These are phyloP conservation scores for Tetragnatha versicolor DNA, from an alignment of 1,140 invertebrate species.

Conservation along the genomic window DNA sequence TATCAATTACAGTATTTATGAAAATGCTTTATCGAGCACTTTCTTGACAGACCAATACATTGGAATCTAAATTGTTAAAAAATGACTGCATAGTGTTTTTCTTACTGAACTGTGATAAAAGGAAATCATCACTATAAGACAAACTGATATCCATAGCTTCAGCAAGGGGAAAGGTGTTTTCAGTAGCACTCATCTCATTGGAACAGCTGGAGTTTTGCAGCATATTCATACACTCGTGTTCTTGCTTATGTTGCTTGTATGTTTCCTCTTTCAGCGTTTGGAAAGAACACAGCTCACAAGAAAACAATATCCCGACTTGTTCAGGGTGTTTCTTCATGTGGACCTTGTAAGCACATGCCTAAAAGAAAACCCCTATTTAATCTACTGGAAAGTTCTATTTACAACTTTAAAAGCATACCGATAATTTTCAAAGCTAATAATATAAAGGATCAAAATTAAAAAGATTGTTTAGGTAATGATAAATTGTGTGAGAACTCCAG, in stretches of 20 bases:
- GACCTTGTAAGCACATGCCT: conserved; percentile 73
- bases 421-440: too few species aligned
- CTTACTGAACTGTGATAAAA: conserved; percentile 7
- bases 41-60: conserved; percentile 35
- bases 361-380: background rate
- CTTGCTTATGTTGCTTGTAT: conserved; percentile 62
- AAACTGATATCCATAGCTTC: conserved; percentile 48
- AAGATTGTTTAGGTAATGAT: too few species aligned
- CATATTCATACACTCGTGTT: conserved; percentile 61
- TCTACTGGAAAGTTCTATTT: background rate
- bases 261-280: conserved; percentile 63
- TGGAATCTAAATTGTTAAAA: conserved; percentile 36
- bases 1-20: too few species aligned
- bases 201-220: background rate
- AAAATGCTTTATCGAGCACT: conserved; percentile 16
- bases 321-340: conserved; percentile 68
- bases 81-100: conserved; percentile 36
- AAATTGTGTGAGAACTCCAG: too few species aligned
- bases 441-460: too few species aligned
- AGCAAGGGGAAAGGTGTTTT: conserved; percentile 42
- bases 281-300: conserved; percentile 63
- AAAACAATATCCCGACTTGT: conserved; percentile 61
- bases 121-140: conserved; percentile 29
- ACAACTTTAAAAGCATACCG: background rate
- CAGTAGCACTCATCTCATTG: conserved; percentile 21